Base-by-base conservation (phyloP, 2,113 vertebrate genomes). In the Erpornis zantholeuca region DNA sequence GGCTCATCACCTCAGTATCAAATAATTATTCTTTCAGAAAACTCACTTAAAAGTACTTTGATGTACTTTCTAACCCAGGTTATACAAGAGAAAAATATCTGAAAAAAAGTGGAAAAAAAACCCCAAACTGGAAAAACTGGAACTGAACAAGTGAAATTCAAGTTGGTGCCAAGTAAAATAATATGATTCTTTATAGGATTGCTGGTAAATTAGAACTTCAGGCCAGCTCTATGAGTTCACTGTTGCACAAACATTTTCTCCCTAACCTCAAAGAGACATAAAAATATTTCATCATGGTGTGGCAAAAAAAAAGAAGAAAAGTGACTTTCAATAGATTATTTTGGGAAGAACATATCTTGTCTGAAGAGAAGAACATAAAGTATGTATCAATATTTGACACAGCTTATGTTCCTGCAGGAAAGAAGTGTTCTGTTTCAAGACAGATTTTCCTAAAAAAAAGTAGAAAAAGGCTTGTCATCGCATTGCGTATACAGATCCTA, bases 181-280 rank as follows among this genome's bases (percentile, higher is more conserved):
- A 77, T 47, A 84, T 40, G 6, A 92, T 81, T 97, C 87, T 96
- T 96, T 80, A 90, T 59, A 71, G 77, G 64, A 60, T 69, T 90
- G 54, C 40, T 61, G 72, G 52, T 54, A 52, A 97, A 88, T 57
- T 94, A 91, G 11, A 96, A 92, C 29, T 95, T 93, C 29, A 92
- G 44, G 24, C n/a, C 83, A 92, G 53, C 81, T 82, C 88, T 95
- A 17, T 19, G 53, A 93, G 65, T 72, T 96, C 56, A 47, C 38
- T 61, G 60, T 57, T 40, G 35, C 79, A 78, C 50, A 82, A 89
- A 78, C 63, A 50, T 52, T 82, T 92, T 54, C 36, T 40, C 69
- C 80, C 63, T 76, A 56, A 80, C 40, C n/a, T 91, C 65, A 94
- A 49, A 68, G 38, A 70, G 19, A 82, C 35, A 28, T 15, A 71